Percentiles rank a stretch among this genome's conserved stretches.
phyloP scores from a whole-genome alignment of 2,888 invertebrate species.

The Agrotis puta region DNA sequence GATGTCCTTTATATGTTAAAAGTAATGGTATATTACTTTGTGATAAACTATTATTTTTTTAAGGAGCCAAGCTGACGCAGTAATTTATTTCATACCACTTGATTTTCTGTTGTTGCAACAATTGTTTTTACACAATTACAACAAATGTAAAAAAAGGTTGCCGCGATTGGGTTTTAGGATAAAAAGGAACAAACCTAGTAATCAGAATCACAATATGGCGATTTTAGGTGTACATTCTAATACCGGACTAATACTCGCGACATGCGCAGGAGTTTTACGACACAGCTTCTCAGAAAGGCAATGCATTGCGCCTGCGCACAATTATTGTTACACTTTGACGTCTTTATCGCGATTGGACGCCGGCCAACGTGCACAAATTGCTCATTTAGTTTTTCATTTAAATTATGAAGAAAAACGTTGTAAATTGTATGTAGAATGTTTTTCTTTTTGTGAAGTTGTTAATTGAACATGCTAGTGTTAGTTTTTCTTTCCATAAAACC shows the following conservation, averaged over 20 bases:
- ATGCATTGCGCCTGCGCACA: constrained; percentile 45
- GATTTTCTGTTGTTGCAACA: too few species aligned
- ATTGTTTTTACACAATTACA: too few species aligned
- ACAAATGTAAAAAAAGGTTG: too few species aligned
- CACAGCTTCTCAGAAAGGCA: constrained; percentile 48
- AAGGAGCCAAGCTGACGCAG: too few species aligned
- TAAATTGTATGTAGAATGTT: background rate
- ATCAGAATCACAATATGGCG: constrained; percentile 9
- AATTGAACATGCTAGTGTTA: background rate
- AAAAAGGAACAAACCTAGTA: too few species aligned
- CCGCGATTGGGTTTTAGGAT: too few species aligned
- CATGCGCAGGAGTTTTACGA: constrained; percentile 52
- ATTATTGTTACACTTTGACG: constrained; percentile 56
- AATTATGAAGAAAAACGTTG: constrained; percentile 8
- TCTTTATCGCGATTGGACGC: constrained; percentile 49
- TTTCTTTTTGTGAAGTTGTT: background rate
- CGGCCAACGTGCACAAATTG: constrained; percentile 38
- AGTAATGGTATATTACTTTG: too few species aligned
- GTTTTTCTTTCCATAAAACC: background rate
- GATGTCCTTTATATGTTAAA: too few species aligned
- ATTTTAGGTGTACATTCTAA: constrained; percentile 23
- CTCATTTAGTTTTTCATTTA: constrained; percentile 29
- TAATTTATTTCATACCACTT: too few species aligned
- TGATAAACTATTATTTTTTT: too few species aligned
- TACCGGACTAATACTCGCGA: constrained; percentile 27